Conservation (phyloP, 2,888 invertebrate genomes). For the Chorisops tibialis region DNA sequence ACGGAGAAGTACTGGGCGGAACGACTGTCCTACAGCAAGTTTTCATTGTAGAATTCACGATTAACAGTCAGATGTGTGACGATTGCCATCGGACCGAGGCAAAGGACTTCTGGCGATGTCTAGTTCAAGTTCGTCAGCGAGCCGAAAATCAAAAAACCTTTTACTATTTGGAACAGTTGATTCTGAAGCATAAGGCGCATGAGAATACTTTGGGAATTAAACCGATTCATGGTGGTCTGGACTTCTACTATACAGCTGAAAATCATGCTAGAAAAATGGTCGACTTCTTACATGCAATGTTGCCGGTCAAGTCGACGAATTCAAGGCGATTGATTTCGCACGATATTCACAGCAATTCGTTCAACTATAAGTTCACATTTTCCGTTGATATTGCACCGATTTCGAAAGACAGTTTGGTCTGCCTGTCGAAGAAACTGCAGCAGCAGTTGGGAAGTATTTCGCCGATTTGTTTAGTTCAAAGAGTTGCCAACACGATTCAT, state of each 20-base stretch:
- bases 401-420: constrained; percentile 91
- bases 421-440: constrained; percentile 80
- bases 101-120: constrained; percentile 94
- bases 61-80: constrained; percentile 94
- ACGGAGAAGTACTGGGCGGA: constrained; percentile 90
- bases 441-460: constrained; percentile 85
- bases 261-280: constrained; percentile 91
- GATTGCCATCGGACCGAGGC: constrained; percentile 96
- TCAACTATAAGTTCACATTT: constrained; percentile 93
- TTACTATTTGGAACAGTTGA: constrained; percentile 94
- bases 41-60: constrained; percentile 89
- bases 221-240: constrained; percentile 81
- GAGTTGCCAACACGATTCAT: constrained; percentile 86
- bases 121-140: constrained; percentile 83
- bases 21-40: constrained; percentile 84
- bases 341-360: constrained; percentile 93
- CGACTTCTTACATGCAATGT: constrained; percentile 82
- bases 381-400: constrained; percentile 94
- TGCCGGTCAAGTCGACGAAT: constrained; percentile 83
- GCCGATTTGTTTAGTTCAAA: constrained; percentile 80
- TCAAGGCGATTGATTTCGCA: constrained; percentile 96
- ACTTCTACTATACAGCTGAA: constrained; percentile 90
- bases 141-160: constrained; percentile 95
- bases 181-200: constrained; percentile 93
- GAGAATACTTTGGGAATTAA: constrained; percentile 86